These are phyloP conservation scores for Notolabrus celidotus DNA, from an alignment of 2,797 vertebrate species.

Conservation along the genomic window DNA sequence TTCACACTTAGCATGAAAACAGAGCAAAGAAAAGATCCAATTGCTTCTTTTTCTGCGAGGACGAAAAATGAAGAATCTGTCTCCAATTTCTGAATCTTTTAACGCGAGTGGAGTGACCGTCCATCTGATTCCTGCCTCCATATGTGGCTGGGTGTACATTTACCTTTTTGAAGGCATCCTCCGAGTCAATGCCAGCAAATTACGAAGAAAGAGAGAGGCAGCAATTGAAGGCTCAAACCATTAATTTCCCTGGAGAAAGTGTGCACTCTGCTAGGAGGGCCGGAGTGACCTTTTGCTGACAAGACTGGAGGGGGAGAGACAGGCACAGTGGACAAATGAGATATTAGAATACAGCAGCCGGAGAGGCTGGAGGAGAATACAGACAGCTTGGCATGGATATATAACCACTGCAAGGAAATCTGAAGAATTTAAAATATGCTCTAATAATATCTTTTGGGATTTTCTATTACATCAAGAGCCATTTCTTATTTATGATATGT, in stretches of 20 bases:
- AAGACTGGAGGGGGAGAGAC: conserved; percentile 76
- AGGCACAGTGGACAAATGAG: conserved; percentile 83
- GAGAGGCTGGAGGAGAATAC: conserved; percentile 58
- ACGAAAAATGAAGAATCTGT: not conserved
- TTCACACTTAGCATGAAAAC: conserved; percentile 19
- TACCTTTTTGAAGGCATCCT: conserved; percentile 76
- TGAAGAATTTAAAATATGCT: not conserved
- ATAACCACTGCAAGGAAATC: conserved; percentile 32
- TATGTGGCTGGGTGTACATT: conserved; percentile 39
- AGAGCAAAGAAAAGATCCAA: too few species aligned
- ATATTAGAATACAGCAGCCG: conserved; percentile 74
- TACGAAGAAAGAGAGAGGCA: conserved; percentile 70
- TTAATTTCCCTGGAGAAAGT: conserved; percentile 86
- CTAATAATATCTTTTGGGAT: not conserved
- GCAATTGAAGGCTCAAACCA: conserved; percentile 79
- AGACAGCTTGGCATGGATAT: conserved; percentile 36
- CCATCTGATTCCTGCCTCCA: conserved; percentile 36
- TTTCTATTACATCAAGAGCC: not conserved
- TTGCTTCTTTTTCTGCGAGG: too few species aligned
- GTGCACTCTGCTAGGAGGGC: conserved; percentile 75
- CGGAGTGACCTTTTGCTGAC: conserved; percentile 85
- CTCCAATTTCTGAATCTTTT: conserved; percentile 42
- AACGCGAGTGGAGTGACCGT: not conserved
- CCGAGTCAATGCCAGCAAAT: conserved; percentile 77
- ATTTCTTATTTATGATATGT: not conserved